Evolutionary conservation across 2,113 vertebrate species (phyloP).

Genomic region (Dermatemys mawii): DNA sequence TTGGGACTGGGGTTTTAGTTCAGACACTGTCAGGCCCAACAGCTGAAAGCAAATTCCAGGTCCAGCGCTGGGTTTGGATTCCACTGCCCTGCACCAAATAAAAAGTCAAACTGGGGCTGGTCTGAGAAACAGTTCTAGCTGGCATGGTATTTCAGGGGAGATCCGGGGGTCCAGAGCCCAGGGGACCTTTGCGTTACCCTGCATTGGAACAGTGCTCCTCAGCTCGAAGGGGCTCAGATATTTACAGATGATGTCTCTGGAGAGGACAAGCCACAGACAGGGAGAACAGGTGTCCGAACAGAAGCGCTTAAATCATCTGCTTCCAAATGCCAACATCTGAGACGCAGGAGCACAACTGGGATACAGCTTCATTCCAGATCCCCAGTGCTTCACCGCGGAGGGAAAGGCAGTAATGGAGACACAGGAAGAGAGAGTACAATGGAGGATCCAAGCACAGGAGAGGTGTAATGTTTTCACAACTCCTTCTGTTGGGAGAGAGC

Average conservation of each 20-base stretch:
- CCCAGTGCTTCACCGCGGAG: background rate
- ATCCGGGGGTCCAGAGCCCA: accelerated
- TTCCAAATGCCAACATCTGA: background rate
- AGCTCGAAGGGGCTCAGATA: accelerated
- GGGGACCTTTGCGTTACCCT: accelerated
- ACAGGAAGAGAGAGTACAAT: background rate
- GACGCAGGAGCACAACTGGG: background rate
- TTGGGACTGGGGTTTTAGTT: background rate
- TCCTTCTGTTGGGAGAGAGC: background rate
- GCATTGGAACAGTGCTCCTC: background rate
- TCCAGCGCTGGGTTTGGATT: background rate
- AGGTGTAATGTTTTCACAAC: background rate
- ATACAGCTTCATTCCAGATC: background rate
- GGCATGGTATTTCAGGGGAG: background rate
- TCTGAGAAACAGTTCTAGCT: background rate
- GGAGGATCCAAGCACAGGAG: background rate
- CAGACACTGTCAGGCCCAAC: background rate
- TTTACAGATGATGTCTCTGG: accelerated
- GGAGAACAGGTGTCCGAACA: background rate
- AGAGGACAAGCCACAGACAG: background rate
- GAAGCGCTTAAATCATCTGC: background rate
- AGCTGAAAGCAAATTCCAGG: background rate
- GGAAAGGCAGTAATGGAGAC: background rate
- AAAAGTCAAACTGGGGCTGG: accelerated
- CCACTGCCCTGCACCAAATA: background rate